These are phyloP conservation scores for Pandemis heparana DNA, from an alignment of 2,888 invertebrate genomes.

Conservation along the genomic window DNA sequence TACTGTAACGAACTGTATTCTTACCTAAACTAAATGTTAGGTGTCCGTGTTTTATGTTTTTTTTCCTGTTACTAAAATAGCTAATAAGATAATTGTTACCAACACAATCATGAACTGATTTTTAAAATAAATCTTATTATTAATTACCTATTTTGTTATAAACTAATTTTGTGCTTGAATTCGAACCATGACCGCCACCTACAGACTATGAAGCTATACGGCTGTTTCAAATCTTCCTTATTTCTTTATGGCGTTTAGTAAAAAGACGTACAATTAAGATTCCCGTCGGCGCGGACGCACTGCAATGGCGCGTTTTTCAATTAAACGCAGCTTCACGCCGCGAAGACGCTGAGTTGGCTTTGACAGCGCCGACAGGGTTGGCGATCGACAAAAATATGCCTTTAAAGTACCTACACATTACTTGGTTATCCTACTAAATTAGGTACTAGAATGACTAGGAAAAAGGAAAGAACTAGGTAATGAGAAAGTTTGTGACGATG, in stretches of 20 bases:
- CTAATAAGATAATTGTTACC: too few species aligned
- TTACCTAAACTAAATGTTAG: too few species aligned
- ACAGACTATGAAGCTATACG: not conserved
- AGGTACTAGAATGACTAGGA: too few species aligned
- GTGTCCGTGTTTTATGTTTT: too few species aligned
- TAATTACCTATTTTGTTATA: too few species aligned
- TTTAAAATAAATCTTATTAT: too few species aligned
- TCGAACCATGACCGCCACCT: not conserved
- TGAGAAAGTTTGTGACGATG: too few species aligned
- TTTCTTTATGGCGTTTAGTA: constrained; percentile 26
- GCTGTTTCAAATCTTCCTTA: constrained; percentile 7
- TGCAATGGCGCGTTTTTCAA: constrained; percentile 58
- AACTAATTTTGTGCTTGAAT: not conserved
- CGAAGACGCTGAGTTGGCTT: constrained; percentile 36
- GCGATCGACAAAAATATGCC: not conserved
- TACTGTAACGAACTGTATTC: too few species aligned
- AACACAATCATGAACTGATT: too few species aligned
- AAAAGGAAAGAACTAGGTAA: too few species aligned
- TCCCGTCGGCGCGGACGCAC: constrained; percentile 55
- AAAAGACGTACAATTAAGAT: constrained; percentile 60
- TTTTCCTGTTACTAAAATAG: too few species aligned
- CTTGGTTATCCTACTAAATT: too few species aligned
- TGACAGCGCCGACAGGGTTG: constrained; percentile 41
- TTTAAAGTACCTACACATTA: not conserved
- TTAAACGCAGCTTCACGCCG: constrained; percentile 61